These are phyloP conservation scores for Rhyacophila evoluta DNA, from an alignment of 2,888 invertebrate genomes.

Conservation along the genomic window DNA sequence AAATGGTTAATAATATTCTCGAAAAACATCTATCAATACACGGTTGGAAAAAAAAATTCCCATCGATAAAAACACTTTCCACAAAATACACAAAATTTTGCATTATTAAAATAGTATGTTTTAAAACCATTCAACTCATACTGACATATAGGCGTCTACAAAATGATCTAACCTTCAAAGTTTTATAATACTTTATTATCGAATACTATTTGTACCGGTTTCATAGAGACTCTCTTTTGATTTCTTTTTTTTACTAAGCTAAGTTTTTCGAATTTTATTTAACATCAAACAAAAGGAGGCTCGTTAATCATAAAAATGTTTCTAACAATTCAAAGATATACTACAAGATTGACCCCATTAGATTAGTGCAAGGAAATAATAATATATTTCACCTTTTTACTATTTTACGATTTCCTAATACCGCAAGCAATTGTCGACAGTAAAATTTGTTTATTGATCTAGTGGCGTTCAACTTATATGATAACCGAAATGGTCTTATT, in stretches of 20 bases:
- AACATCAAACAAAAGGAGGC: background rate
- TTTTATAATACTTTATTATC: no score
- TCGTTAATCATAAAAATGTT: constrained; percentile 15
- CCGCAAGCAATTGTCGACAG: constrained; percentile 41
- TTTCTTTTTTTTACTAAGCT: background rate
- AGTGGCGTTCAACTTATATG: background rate
- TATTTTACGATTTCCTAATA: constrained; percentile 46
- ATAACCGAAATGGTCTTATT: no score
- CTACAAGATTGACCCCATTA: constrained; percentile 19
- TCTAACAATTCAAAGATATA: background rate
- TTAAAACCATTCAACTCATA: no score
- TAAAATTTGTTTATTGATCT: constrained; percentile 35
- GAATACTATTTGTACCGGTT: background rate
- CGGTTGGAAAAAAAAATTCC: no score
- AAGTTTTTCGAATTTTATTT: background rate
- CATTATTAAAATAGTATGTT: no score
- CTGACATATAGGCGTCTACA: no score
- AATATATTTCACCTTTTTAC: constrained; percentile 33
- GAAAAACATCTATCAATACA: no score
- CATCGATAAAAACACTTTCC: no score
- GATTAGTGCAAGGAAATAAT: constrained; percentile 27
- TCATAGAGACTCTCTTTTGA: background rate
- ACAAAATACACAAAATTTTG: no score
- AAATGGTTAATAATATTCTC: no score
- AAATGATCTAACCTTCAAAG: no score